Base-by-base conservation (phyloP, 1,140 invertebrate species). In the Trichomalopsis sarcophagae region DNA sequence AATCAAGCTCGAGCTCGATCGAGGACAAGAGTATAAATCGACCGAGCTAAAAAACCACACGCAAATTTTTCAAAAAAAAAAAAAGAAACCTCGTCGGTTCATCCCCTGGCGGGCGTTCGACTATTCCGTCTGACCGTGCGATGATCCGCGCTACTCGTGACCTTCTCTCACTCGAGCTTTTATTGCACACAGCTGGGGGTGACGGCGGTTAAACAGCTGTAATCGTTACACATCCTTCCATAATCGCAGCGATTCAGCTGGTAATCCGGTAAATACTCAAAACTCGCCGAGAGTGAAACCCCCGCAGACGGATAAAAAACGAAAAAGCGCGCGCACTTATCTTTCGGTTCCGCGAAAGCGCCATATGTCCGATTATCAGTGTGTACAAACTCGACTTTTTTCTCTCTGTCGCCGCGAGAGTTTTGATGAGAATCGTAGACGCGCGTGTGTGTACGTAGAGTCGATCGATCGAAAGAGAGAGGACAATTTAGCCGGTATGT, bases 81-180 rank as follows among this genome's bases (percentile, higher is more conserved):
- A 44, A 44, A 44, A 44, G 9, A 44, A 36, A 4, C 10, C 11
- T 71, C 13, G 27, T n/a, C 6, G 0, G 33, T 6, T 36, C 27
- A 71, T 71, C n/a, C 69, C 69, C 33, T 6, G 33, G 5, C 0
- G 27, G 69, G 33, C 17, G 9, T 68, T 80, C 30, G 77, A 80
- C 77, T 80, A 62, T 80, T 81, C 21, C 47, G 82, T 79, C 82
- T 84, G 75, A 78, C 66, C 62, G 44, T 27, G 36, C 82, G 75
- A 55, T 66, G 75, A 84, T 78, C 9, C 30, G 17, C 23, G 68
- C 75, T 55, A 84, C 82, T 84, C 55, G 47, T 3, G 76, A 78
- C 47, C 76, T 78, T 62, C 68, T 44, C 36, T 7, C 55, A 1
- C 27, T n/a, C 23, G 23, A n/a, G 68, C 23, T 71, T 27, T 27